Evolutionary conservation across 53 echinoderm and acorn worm species (phyloP).

Genomic region (Hippasteria phrygiana): DNA sequence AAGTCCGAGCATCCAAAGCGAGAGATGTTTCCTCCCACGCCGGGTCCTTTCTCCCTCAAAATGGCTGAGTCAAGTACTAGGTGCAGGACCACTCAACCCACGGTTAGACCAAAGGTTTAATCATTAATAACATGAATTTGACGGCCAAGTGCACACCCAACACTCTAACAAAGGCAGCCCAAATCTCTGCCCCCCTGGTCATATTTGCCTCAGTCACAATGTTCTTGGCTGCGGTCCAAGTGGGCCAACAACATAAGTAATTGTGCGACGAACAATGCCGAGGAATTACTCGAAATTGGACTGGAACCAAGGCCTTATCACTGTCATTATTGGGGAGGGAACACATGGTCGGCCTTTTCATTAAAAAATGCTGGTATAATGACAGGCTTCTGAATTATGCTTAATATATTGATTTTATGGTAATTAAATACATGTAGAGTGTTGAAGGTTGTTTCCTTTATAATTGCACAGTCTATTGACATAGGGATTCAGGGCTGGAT

Average conservation of each 20-base stretch:
- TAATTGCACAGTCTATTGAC: too few species aligned
- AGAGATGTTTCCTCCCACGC: neutral
- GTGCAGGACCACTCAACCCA: neutral
- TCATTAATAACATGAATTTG: conserved; percentile 7
- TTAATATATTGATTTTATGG: neutral
- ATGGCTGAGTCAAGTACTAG: neutral
- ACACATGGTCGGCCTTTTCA: neutral
- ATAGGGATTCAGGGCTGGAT: too few species aligned
- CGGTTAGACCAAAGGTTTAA: conserved; percentile 5
- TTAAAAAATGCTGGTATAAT: neutral
- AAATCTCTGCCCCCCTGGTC: neutral
- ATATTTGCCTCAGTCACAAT: neutral
- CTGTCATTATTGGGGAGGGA: neutral
- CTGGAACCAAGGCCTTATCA: neutral
- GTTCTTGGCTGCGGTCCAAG: conserved; percentile 37
- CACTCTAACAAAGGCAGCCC: neutral
- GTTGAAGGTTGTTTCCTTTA: neutral
- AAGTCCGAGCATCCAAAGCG: neutral
- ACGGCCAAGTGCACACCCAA: neutral
- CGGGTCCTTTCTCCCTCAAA: neutral
- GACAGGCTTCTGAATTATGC: neutral
- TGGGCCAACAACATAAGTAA: conserved; percentile 50
- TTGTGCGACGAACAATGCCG: neutral
- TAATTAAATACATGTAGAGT: neutral
- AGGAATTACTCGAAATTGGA: neutral